These are phyloP conservation scores for Corythaixoides concolor DNA, from an alignment of 2,113 vertebrate genomes.

Conservation along the genomic window DNA sequence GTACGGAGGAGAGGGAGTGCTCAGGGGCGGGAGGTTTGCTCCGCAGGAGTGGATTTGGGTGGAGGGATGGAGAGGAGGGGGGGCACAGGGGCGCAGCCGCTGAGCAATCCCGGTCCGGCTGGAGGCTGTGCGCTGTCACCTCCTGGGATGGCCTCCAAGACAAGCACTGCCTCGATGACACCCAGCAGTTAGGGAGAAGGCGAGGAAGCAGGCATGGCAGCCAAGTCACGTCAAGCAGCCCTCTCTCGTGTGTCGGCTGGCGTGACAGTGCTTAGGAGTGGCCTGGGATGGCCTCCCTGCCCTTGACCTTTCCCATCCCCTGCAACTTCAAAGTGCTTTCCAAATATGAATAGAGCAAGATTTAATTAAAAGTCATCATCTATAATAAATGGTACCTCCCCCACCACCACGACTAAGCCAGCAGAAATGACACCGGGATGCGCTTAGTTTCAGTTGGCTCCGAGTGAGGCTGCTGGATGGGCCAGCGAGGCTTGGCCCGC, in stretches of 20 bases:
- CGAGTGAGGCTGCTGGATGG: neutral
- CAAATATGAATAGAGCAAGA: neutral
- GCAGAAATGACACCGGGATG: neutral
- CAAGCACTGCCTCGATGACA: neutral
- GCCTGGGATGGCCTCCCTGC: neutral
- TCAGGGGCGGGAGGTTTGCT: neutral
- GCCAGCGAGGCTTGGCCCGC: neutral
- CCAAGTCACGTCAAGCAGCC: neutral
- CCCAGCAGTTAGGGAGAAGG: neutral
- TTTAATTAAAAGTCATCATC: slow-evolving; percentile 46
- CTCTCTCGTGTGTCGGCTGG: rapidly evolving
- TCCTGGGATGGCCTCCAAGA: neutral
- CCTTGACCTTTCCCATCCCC: neutral
- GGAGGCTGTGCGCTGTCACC: neutral
- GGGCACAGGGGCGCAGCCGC: rapidly evolving
- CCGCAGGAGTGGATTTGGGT: neutral
- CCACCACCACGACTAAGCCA: neutral
- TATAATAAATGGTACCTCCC: neutral
- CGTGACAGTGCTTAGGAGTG: neutral
- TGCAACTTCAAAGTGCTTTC: slow-evolving; percentile 27
- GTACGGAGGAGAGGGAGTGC: neutral
- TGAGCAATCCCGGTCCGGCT: neutral
- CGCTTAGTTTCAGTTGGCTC: neutral
- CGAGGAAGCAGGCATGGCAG: neutral
- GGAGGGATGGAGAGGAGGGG: neutral